Evolutionary conservation across 2,888 invertebrate species (phyloP).

Genomic region (Drosophila glabriapex): DNA sequence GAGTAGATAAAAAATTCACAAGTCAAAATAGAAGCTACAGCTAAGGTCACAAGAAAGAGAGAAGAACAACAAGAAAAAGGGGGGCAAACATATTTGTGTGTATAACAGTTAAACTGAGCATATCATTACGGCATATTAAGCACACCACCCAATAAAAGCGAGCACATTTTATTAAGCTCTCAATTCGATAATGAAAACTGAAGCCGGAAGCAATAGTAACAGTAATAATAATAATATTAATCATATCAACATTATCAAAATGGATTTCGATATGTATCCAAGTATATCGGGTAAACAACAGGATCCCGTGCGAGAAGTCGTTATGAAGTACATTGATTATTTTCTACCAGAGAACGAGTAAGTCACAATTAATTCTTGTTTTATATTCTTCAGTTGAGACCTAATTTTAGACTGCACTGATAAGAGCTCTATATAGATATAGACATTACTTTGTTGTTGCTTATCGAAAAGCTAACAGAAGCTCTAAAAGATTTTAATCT

Average conservation of each 20-base stretch:
- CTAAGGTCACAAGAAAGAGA: constrained; percentile 27
- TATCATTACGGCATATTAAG: constrained; percentile 34
- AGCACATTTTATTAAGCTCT: constrained; percentile 13
- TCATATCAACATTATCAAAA: constrained; percentile 83
- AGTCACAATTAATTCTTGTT: constrained; percentile 84
- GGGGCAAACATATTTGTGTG: constrained; percentile 9
- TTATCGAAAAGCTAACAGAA: neutral
- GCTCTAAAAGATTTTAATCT: neutral
- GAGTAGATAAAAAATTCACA: constrained; percentile 7
- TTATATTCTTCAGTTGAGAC: neutral
- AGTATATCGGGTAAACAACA: constrained; percentile 87
- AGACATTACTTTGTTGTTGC: neutral
- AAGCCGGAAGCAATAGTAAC: constrained; percentile 67
- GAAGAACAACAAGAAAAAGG: neutral
- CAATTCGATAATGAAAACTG: constrained; percentile 82
- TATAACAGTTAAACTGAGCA: constrained; percentile 29
- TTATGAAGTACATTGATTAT: constrained; percentile 90
- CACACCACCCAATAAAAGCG: neutral
- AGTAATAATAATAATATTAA: constrained; percentile 82
- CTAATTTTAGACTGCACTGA: neutral
- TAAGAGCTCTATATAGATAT: neutral
- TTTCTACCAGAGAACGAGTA: constrained; percentile 88
- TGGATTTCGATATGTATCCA: constrained; percentile 88
- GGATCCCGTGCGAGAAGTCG: constrained; percentile 89
- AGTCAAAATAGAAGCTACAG: constrained; percentile 16